Base-by-base conservation (phyloP, 2,888 invertebrate species). In the Yponomeuta cagnagella region DNA sequence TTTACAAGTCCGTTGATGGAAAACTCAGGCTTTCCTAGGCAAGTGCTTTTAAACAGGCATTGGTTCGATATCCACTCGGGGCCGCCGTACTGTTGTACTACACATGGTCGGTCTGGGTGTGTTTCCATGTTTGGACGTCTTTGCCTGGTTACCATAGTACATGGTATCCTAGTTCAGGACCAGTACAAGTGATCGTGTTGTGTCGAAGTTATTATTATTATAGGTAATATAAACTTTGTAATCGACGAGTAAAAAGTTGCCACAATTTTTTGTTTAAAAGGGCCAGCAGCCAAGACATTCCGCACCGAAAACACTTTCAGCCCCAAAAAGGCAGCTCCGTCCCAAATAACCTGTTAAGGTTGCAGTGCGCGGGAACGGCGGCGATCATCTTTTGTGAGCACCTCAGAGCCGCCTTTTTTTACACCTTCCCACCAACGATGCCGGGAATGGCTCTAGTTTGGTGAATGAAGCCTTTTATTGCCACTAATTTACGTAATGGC, bases 381-480 rank as follows among this genome's bases (percentile, higher is more conserved):
- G 43, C 63, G 63, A 33, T 31, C 23, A 43, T 68, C 72, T 71
- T 65, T 73, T 71, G 71, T 58, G 66, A 71, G 70, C 69, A 70
- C 69, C 74, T 71, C 69, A 71, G 69, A 15, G 52, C 52, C 52
- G 52, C 52, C 70, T 63, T 69, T 69, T 72, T 70, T 71, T 72
- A 72, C 63, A 48, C 31, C 66, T 70, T 72, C 74, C 75, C 74
- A 74, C 75, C 74, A 75, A 74, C 73, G 73, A 70, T 52, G 73
- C 68, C 33, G 31, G 31, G 71, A 63, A 70, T 71, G 70, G 71
- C 71, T 67, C 70, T 43, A 63, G 68, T 43, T 69, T 72, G 48
- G 72, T 84, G 85, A 87, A 88, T 87, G 86, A 80, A 81, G 52
- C 73, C 73, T 86, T 87, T 58, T 86, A 87, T 87, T 82, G 81